Base-by-base conservation (phyloP, 2,113 vertebrate genomes). In the Perca flavescens region DNA sequence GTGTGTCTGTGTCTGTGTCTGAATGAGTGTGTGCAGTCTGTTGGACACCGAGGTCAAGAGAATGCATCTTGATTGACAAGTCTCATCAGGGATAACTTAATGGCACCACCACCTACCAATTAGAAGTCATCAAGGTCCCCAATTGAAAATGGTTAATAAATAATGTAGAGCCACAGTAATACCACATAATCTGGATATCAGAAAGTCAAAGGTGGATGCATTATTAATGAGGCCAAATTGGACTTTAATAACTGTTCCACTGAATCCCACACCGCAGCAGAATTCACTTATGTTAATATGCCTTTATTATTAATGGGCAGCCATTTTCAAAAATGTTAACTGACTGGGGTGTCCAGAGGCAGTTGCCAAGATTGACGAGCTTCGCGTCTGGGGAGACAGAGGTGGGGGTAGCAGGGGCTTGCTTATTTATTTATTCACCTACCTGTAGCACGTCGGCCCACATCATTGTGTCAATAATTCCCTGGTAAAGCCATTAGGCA, bases 121-220 rank as follows among this genome's bases (percentile, higher is more conserved):
- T 95, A 96, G 92, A 93, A 93, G 93, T 95, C 95, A 95, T 95
- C 94, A 95, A 95, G 94, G 92, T 93, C 94, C 91, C 92, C 93
- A 93, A 95, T 95, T 95, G 95, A 96, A 96, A 94, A 95, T 94
- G 91, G 92, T 94, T 95, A 93, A 96, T 96, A 95, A 96, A 96
- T 96, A 95, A 96, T 96, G 94, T 92, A 96, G 95, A 82, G 87
- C 90, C 91, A 90, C 91, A 92, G 93, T 96, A 95, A 95, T 95
- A 92, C 95, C 95, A 95, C 95, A 96, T 96, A 95, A 96, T 96
- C 95, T 96, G 94, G 95, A 96, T 96, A 96, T 95, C 94, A 95
- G 94, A 95, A 95, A 96, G 95, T 95, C 95, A 95, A 95, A 96
- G 95, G 94, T 94, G 93, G 93, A 95, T 96, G 94, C 94, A 96